phyloP scores from a whole-genome alignment of 2,113 vertebrate genomes.

The Channa argus region DNA sequence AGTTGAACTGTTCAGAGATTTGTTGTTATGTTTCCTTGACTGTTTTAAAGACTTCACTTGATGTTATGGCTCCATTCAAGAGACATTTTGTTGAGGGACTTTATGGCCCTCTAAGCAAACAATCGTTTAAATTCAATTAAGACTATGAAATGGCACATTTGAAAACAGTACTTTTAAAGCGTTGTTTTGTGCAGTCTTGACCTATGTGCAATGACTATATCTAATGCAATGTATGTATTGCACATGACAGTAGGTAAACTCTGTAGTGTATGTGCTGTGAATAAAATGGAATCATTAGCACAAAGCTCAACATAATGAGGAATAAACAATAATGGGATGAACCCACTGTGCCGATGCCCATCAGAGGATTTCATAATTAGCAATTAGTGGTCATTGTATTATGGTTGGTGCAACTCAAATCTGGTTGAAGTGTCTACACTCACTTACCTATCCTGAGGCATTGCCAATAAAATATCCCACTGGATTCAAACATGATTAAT shows the following conservation, averaged over 20 bases:
- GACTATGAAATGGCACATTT: slow-evolving; percentile 59
- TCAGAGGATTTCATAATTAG: slow-evolving; percentile 75
- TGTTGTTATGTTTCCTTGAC: slow-evolving; percentile 74
- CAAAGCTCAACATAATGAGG: slow-evolving; percentile 65
- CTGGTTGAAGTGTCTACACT: slow-evolving; percentile 63
- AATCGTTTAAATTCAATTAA: slow-evolving; percentile 82
- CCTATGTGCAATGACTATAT: slow-evolving; percentile 60
- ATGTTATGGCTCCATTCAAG: slow-evolving; percentile 71
- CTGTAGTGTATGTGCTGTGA: slow-evolving; percentile 50
- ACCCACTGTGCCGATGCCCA: slow-evolving; percentile 54
- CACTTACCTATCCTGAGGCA: slow-evolving; percentile 66
- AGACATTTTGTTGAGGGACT: slow-evolving; percentile 66
- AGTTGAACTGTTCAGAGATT: slow-evolving; percentile 76
- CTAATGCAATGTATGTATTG: slow-evolving; percentile 27
- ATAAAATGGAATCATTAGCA: slow-evolving; percentile 69
- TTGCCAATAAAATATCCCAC: slow-evolving; percentile 68
- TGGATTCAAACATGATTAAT: slow-evolving; percentile 81
- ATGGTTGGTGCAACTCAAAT: slow-evolving; percentile 59
- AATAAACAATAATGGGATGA: slow-evolving; percentile 74
- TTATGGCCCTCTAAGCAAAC: slow-evolving; percentile 75
- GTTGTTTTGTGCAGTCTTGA: slow-evolving; percentile 65
- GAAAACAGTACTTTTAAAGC: slow-evolving; percentile 65
- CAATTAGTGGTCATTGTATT: slow-evolving; percentile 75
- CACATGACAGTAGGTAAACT: slow-evolving; percentile 48
- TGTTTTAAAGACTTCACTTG: slow-evolving; percentile 75